A percentile compares a stretch with the other conserved stretches of the same genome.
Conservation (phyloP, 2,113 vertebrate genomes). For the Elephas maximus region DNA sequence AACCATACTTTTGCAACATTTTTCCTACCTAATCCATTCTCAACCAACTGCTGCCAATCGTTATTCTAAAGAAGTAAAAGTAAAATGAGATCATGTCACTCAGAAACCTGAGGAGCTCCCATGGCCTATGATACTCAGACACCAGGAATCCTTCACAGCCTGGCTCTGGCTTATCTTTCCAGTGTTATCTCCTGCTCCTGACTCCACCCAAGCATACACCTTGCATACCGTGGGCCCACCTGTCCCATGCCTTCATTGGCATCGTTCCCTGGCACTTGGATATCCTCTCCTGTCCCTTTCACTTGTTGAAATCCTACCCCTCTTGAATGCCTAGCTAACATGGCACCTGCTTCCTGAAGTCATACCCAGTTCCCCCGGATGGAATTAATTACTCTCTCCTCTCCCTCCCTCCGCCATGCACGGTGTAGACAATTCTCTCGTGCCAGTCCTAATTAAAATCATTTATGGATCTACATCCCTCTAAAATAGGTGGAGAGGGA, state of each 20-base stretch:
- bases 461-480: neutral
- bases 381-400: neutral
- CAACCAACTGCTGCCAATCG: neutral
- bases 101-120: neutral
- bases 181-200: neutral
- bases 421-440: neutral
- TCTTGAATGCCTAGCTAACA: neutral
- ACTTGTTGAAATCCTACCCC: neutral
- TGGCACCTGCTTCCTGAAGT: neutral
- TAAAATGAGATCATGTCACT: neutral
- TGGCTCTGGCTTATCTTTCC: neutral
- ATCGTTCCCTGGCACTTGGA: neutral
- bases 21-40: neutral
- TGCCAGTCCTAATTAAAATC: conserved; percentile 20
- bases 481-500: neutral
- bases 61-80: neutral
- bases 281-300: neutral
- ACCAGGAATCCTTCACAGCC: neutral
- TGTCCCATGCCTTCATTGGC: neutral
- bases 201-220: neutral
- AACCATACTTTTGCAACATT: neutral
- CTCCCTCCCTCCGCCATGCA: neutral
- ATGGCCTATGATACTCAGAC: neutral
- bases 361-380: neutral
- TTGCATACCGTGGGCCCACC: too few relatives aligned